These are phyloP conservation scores for Bos taurus DNA, from an alignment of 2,113 vertebrate species.

Conservation along the genomic window DNA sequence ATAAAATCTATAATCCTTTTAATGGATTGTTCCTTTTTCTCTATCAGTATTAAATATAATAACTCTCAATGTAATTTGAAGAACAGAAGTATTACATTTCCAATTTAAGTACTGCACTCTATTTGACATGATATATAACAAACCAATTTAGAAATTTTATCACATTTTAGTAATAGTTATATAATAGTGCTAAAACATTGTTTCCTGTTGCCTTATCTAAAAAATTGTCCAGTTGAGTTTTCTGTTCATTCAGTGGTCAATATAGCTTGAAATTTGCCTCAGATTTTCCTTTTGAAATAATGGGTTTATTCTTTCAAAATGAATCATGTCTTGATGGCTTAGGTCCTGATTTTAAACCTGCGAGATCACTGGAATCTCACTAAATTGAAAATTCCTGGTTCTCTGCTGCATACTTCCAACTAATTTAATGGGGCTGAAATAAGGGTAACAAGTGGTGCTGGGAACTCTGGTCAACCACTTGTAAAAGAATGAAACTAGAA, in stretches of 20 bases:
- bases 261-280: not conserved
- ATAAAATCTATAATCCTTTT: not conserved
- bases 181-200: constrained; percentile 4
- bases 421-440: not conserved
- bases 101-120: not conserved
- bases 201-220: not conserved
- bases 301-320: not conserved
- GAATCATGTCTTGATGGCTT: not conserved
- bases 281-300: not conserved
- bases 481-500: no score
- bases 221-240: not conserved
- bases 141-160: constrained; percentile 25
- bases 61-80: not conserved
- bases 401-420: not conserved
- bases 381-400: not conserved
- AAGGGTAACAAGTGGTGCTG: not conserved
- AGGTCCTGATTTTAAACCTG: not conserved
- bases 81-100: not conserved
- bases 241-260: not conserved
- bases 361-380: not conserved
- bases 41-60: not conserved
- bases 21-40: not conserved
- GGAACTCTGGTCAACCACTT: no score
- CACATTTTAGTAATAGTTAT: not conserved
- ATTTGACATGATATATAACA: not conserved